Percentiles rank a stretch among this genome's conserved stretches.
phyloP scores from a whole-genome alignment of 2,888 invertebrate genomes.

The Noctua janthina region DNA sequence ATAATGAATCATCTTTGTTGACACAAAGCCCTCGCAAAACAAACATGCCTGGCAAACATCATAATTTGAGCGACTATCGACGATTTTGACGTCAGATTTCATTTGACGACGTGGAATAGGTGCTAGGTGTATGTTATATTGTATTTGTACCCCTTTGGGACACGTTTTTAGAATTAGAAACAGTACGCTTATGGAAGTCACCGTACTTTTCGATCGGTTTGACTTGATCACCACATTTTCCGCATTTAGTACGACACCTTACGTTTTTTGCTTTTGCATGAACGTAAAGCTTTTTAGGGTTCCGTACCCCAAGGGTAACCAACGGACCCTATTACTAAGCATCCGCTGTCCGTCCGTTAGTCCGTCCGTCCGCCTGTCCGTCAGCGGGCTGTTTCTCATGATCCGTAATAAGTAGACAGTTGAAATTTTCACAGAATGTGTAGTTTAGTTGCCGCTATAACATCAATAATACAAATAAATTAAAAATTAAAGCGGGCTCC shows the following conservation, averaged over 20 bases:
- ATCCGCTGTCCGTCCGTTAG: no score
- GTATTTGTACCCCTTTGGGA: not conserved
- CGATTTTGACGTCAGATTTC: slow-evolving; percentile 40
- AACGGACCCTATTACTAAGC: no score
- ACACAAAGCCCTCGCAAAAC: slow-evolving; percentile 65
- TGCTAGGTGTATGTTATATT: not conserved
- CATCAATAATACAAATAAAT: no score
- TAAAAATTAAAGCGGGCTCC: no score
- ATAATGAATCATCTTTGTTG: slow-evolving; percentile 75
- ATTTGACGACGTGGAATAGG: not conserved
- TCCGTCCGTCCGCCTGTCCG: no score
- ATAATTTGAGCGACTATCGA: slow-evolving; percentile 54
- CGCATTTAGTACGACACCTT: not conserved
- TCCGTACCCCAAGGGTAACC: no score
- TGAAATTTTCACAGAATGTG: no score
- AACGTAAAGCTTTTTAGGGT: not conserved
- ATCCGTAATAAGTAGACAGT: no score
- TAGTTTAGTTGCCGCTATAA: no score
- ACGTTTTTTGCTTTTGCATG: not conserved
- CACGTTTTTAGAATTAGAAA: not conserved
- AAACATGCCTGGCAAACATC: slow-evolving; percentile 61
- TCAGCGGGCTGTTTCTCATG: no score
- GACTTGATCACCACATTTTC: not conserved
- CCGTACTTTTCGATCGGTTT: not conserved
- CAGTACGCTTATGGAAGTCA: not conserved